Percentiles rank a stretch among this genome's conserved stretches.
These are phyloP conservation scores for Riptortus pedestris DNA, from an alignment of 1,140 invertebrate genomes.

Conservation along the genomic window DNA sequence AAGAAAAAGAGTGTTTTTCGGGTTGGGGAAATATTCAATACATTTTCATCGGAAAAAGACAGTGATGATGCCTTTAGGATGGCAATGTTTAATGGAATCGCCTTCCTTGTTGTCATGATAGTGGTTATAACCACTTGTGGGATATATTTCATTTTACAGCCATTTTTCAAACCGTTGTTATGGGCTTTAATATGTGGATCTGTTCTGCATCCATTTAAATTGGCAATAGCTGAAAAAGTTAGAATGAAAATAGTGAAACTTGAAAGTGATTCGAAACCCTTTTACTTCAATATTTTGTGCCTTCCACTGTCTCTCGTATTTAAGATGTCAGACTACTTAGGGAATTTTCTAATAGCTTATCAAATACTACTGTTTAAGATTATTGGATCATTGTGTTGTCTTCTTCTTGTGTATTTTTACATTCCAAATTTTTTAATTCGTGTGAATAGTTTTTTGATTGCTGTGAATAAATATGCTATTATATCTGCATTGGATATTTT, in stretches of 20 bases:
- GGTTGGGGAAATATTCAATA: conserved; percentile 17
- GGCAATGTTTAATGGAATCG: conserved; percentile 27
- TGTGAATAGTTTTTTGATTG: conserved; percentile 33
- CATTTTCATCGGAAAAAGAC: conserved; percentile 18
- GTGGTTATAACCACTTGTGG: conserved; percentile 51
- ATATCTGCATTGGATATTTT: conserved; percentile 33
- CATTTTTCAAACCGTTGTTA: conserved; percentile 82
- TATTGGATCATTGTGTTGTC: conserved; percentile 33
- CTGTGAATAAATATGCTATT: conserved; percentile 34
- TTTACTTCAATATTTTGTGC: conserved; percentile 56
- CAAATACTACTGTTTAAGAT: conserved; percentile 45
- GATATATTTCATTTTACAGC: conserved; percentile 73
- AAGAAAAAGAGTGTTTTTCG: conserved; percentile 22
- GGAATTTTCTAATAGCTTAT: conserved; percentile 47
- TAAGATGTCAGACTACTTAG: conserved; percentile 57
- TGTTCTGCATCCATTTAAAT: conserved; percentile 80
- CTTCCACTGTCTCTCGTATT: conserved; percentile 60
- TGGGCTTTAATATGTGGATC: conserved; percentile 90
- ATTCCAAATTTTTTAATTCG: conserved; percentile 43
- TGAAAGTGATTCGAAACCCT: conserved; percentile 47
- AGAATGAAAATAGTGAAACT: conserved; percentile 52
- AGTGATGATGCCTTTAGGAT: conserved; percentile 25
- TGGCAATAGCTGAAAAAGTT: conserved; percentile 54
- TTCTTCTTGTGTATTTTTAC: conserved; percentile 40
- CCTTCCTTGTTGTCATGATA: conserved; percentile 24